Evolutionary conservation across 1,140 invertebrate genomes (phyloP).

Genomic region (Gryon sp.): DNA sequence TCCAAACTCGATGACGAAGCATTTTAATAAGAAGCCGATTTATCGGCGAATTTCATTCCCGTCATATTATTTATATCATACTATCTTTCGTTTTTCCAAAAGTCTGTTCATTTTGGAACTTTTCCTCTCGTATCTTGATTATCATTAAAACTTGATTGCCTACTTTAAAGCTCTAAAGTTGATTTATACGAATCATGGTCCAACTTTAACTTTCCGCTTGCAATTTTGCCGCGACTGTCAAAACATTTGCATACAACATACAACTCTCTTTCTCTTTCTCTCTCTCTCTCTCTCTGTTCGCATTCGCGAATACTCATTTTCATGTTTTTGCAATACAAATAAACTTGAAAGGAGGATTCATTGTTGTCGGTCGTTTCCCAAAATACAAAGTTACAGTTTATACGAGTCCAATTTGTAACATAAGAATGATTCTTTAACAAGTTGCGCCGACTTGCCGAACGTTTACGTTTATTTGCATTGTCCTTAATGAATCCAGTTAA

Average conservation of each 20-base stretch:
- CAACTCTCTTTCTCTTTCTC: too few species aligned
- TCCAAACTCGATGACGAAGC: conserved; percentile 40
- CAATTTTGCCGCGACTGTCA: conserved; percentile 31
- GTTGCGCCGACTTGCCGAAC: too few species aligned
- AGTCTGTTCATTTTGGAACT: conserved; percentile 45
- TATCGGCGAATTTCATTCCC: conserved; percentile 49
- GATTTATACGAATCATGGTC: conserved; percentile 37
- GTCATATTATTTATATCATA: conserved; percentile 51
- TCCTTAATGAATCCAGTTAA: too few species aligned
- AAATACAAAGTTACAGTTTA: too few species aligned
- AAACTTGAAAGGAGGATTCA: too few species aligned
- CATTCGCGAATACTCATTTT: conserved; percentile 14
- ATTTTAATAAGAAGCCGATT: conserved; percentile 51
- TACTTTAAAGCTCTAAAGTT: conserved; percentile 48
- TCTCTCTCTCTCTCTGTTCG: too few species aligned
- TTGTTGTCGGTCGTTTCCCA: too few species aligned
- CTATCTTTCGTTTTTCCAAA: conserved; percentile 6
- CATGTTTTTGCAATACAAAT: too few species aligned
- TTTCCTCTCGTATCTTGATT: conserved; percentile 38
- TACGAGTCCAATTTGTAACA: too few species aligned
- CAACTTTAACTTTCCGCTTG: conserved; percentile 18
- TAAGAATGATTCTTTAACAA: too few species aligned
- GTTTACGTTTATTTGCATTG: too few species aligned
- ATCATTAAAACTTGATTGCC: conserved; percentile 51
- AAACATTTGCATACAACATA: conserved; percentile 45